Percentiles rank a stretch among this genome's conserved stretches.
These are phyloP conservation scores for Acromyrmex charruanus DNA, from an alignment of 1,140 invertebrate species.

Conservation along the genomic window DNA sequence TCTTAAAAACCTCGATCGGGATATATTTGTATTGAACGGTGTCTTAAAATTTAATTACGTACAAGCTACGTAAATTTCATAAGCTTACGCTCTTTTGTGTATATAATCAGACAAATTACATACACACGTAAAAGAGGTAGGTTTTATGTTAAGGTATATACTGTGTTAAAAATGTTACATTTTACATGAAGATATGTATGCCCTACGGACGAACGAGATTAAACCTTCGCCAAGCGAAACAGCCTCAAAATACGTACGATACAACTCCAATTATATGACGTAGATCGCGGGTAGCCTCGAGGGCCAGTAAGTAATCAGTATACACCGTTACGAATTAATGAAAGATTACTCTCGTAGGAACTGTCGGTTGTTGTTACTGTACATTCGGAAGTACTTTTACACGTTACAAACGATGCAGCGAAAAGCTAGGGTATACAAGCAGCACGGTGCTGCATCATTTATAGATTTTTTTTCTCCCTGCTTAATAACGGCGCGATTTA, in stretches of 20 bases:
- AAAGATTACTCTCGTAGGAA: slow-evolving; percentile 60
- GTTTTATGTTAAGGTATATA: neutral
- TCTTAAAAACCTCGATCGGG: neutral
- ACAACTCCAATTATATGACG: slow-evolving; percentile 57
- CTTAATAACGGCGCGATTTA: slow-evolving; percentile 35
- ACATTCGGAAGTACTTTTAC: slow-evolving; percentile 36
- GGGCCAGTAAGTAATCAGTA: slow-evolving; percentile 59
- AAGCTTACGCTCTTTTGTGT: neutral
- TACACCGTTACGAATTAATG: slow-evolving; percentile 52
- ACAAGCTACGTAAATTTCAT: neutral
- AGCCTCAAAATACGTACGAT: slow-evolving; percentile 39
- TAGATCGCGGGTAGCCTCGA: slow-evolving; percentile 48
- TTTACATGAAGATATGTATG: slow-evolving; percentile 11
- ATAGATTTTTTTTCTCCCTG: slow-evolving; percentile 19
- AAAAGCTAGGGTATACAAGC: neutral
- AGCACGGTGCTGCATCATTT: slow-evolving; percentile 33
- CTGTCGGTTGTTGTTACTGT: slow-evolving; percentile 28
- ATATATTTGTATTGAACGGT: neutral
- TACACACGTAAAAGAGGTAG: neutral
- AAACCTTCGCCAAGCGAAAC: slow-evolving; percentile 36
- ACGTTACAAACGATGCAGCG: slow-evolving; percentile 6
- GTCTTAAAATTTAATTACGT: neutral
- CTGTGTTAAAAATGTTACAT: slow-evolving; percentile 28
- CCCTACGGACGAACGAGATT: slow-evolving; percentile 11
- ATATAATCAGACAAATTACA: neutral